Evolutionary conservation across 2,113 vertebrate genomes (phyloP).

Genomic region (Ophiodon elongatus): DNA sequence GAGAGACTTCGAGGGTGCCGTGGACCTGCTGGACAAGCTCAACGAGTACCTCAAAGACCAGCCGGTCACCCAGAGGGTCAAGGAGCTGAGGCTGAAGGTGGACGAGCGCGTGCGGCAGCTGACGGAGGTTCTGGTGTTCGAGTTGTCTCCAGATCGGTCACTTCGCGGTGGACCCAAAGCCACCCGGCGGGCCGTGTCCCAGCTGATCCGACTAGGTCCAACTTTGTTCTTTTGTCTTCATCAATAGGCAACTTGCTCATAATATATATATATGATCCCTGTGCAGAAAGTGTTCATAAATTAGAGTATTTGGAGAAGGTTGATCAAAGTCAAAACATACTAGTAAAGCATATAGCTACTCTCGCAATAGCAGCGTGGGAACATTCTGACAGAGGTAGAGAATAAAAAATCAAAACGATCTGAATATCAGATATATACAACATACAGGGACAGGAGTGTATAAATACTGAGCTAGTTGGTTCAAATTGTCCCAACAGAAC

Average conservation of each 20-base stretch:
- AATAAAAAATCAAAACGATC: neutral
- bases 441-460: neutral
- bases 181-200: conserved; percentile 94
- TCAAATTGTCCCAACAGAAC: neutral
- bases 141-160: conserved; percentile 94
- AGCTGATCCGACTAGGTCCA: conserved; percentile 92
- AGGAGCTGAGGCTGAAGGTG: conserved; percentile 90
- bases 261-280: neutral
- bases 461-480: neutral
- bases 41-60: conserved; percentile 91
- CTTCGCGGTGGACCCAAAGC: conserved; percentile 94
- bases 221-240: too few species aligned
- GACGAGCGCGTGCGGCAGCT: conserved; percentile 94
- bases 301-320: neutral
- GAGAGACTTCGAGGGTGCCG: conserved; percentile 96
- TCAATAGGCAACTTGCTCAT: neutral
- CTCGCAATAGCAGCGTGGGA: neutral
- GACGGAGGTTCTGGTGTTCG: conserved; percentile 95
- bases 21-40: conserved; percentile 95
- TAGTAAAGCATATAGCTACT: neutral
- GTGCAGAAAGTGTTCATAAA: neutral
- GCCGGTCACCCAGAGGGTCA: conserved; percentile 88
- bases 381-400: neutral
- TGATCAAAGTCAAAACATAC: neutral
- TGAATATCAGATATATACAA: neutral